Base-by-base conservation (phyloP, 2,888 invertebrate genomes). In the Physocephala rufipes region DNA sequence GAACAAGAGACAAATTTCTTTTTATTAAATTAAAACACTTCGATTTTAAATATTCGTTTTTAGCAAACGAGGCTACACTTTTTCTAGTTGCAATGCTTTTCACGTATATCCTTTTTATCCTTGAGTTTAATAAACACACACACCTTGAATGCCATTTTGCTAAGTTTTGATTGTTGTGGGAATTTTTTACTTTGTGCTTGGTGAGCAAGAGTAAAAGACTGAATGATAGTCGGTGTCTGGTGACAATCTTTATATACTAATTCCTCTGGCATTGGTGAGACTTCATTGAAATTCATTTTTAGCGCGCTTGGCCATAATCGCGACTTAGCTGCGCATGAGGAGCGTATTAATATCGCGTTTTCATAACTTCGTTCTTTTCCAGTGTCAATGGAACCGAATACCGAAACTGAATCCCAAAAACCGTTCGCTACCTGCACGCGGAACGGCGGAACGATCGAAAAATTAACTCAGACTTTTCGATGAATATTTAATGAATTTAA, bases 271-370 rank as follows among this genome's bases (percentile, higher is more conserved):
- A 83, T 82, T 82, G 83, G 82, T 78, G 76, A 77, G 76, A 76
- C 79, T 77, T 82, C 81, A 82, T 83, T 82, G 77, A 78, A 78
- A 82, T 83, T 82, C 82, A 76, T 71, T 80, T 80, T 80, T 77
- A 78, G 78, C 80, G 73, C 70, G 71, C 71, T 74, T 71, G 65
- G 55, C 66, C 71, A 76, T 71, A 71, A 43, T 73, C 72, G 69
- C 45, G 67, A 55, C 76, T 49, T 65, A 63, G 75, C 70, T 73
- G 58, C 73, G 74, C 76, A 76, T 75, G 74, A 72, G 67, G 45
- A 71, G 75, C 71, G 71, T 75, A 69, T 75, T 75, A 73, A 75
- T 73, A 66, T 65, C 62, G 24, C 28, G 24, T 16, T 64, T 63
- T 66, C 65, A 66, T 70, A 73, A 70, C 67, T 68, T 58, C 69